Conservation (phyloP, 1,140 invertebrate genomes). For the Teleopsis dalmanni region DNA sequence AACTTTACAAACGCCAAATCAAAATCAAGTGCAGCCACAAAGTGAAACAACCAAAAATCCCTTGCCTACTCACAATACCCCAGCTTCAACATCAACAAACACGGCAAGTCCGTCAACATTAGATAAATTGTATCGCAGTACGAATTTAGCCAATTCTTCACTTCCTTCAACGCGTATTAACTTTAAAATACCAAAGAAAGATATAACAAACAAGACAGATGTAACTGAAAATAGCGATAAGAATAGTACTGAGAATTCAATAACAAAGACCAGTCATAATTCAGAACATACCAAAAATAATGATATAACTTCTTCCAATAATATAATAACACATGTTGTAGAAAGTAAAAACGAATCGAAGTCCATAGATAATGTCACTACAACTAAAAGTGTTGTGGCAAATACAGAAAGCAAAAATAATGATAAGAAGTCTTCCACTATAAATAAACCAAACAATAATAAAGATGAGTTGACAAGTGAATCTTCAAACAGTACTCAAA, state of each 20-base stretch:
- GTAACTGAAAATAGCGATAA: neutral
- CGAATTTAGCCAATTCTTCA: slow-evolving; percentile 1
- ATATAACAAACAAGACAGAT: neutral
- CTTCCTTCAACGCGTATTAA: slow-evolving; percentile 6
- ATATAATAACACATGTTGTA: too few species aligned
- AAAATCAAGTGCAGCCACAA: neutral
- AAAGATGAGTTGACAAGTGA: too few species aligned
- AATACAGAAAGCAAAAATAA: too few species aligned
- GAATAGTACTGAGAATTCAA: neutral
- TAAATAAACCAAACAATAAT: too few species aligned
- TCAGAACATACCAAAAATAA: neutral
- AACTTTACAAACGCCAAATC: neutral
- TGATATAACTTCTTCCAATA: neutral
- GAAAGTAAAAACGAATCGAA: too few species aligned
- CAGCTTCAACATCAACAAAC: neutral
- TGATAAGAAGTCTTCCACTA: too few species aligned
- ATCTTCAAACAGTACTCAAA: too few species aligned
- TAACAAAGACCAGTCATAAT: neutral
- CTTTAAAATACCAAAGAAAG: slow-evolving; percentile 15
- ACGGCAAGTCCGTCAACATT: slow-evolving; percentile 6
- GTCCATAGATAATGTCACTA: too few species aligned
- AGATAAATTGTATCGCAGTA: slow-evolving; percentile 15
- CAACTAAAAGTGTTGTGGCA: too few species aligned
- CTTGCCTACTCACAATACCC: neutral
- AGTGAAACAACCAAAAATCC: neutral